These are phyloP conservation scores for Ciconia nigra DNA, from an alignment of 2,797 vertebrate species.

Conservation along the genomic window DNA sequence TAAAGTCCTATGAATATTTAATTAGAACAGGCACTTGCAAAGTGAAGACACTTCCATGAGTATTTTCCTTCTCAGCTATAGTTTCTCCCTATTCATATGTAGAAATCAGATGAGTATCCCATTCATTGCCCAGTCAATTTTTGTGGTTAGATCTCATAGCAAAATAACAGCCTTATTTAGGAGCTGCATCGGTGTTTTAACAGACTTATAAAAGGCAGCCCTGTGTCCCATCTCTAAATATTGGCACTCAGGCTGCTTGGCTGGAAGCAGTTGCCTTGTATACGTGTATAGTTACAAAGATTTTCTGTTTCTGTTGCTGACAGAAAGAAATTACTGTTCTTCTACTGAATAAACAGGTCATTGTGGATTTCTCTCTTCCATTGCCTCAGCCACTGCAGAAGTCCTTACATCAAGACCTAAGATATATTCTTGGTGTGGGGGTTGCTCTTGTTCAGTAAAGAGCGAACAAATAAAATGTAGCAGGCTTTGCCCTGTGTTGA, in stretches of 20 bases:
- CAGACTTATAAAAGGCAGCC: constrained; percentile 9
- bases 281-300: neutral
- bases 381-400: neutral
- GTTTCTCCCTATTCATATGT: neutral
- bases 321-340: constrained; percentile 48
- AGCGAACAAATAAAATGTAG: neutral
- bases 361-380: neutral
- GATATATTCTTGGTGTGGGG: neutral
- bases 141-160: neutral
- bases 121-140: neutral
- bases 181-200: neutral
- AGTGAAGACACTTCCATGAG: neutral
- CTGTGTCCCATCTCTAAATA: constrained; percentile 13
- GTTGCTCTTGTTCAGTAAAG: neutral
- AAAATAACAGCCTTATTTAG: constrained; percentile 5
- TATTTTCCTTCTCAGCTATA: neutral
- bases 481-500: neutral
- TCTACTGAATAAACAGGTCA: neutral
- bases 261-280: constrained; percentile 33
- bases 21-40: neutral
- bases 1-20: neutral
- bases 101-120: neutral
- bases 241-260: neutral
- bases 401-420: neutral
- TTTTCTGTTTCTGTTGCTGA: constrained; percentile 36